Base-by-base conservation (phyloP, 1,140 invertebrate species). In the Trypoxylus dichotomus region DNA sequence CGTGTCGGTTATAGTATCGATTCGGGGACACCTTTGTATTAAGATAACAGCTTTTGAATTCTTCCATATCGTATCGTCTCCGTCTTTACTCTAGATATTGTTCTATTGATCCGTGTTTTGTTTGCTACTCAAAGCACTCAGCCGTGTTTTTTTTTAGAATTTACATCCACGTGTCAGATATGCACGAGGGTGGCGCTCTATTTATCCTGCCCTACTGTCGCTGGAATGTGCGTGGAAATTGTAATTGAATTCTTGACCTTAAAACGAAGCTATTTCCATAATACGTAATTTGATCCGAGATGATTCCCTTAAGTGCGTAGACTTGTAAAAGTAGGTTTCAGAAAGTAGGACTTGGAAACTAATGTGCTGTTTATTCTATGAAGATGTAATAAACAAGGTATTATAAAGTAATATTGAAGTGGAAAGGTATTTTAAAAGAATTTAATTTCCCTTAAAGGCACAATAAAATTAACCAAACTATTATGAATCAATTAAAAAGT, bases 31-130 rank as follows among this genome's bases (percentile, higher is more conserved):
- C 60, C 60, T 68, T 24, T 24, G 60, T 24, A 68, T 68, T 68
- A 68, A 68, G 60, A 68, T 68, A 68, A 68, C 60, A 68, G 60
- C 60, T 68, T 68, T 68, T 68, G 60, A 27, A 68, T 68, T 68
- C 60, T 68, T 68, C 60, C 60, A 68, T 68, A 24, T 68, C 60
- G 60, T 68, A 21, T 68, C 60, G 60, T 25, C 60, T 68, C 2
- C 60, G 60, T 68, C 60, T 24, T 68, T 29, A 68, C 60, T 68
- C 27, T 24, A 68, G 24, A 68, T 68, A 68, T 68, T 24, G 24
- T 68, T 24, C 27, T 68, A 68, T 68, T 29, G 60, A 68, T 68
- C 60, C 60, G 60, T 29, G 60, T 68, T 68, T 68, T 68, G 60
- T 68, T 68, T 68, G 60, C 60, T 54, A n/a, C 19, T 54, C 47